phyloP scores from a whole-genome alignment of 2,797 vertebrate genomes.

The Caiman crocodilus region DNA sequence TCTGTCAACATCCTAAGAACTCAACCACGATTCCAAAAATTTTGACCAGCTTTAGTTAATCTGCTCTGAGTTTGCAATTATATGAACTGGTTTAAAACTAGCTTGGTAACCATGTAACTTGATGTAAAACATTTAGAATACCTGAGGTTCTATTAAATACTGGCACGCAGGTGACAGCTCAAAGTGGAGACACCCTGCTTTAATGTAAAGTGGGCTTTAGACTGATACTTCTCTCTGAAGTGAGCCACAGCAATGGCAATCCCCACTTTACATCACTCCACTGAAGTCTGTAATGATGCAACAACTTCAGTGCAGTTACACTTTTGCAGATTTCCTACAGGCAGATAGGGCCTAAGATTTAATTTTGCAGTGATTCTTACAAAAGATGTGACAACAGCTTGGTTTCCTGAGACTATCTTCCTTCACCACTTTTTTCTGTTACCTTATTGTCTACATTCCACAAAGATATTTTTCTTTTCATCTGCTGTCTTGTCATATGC shows the following conservation, averaged over 20 bases:
- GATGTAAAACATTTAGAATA: too few relatives aligned
- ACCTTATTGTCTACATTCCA: not conserved
- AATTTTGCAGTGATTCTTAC: not conserved
- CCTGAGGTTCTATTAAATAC: not conserved
- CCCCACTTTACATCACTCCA: not conserved
- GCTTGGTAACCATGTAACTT: not conserved
- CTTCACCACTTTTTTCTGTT: not conserved
- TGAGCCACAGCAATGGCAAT: fast-evolving
- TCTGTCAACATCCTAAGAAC: too few relatives aligned
- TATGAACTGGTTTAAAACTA: not conserved
- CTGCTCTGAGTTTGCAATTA: not conserved
- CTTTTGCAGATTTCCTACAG: not conserved
- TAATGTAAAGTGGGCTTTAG: not conserved
- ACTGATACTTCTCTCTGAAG: not conserved
- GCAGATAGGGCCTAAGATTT: not conserved
- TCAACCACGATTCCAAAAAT: not conserved
- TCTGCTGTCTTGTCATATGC: not conserved
- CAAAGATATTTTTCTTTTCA: not conserved
- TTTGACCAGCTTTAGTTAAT: not conserved
- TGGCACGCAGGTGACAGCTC: not conserved
- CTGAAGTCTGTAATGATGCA: not conserved
- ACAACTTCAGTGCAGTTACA: not conserved
- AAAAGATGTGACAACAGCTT: not conserved
- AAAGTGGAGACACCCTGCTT: fast-evolving
- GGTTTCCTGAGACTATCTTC: not conserved